Evolutionary conservation across 2,888 invertebrate species (phyloP).

Genomic region (Sphecodes monilicornis): DNA sequence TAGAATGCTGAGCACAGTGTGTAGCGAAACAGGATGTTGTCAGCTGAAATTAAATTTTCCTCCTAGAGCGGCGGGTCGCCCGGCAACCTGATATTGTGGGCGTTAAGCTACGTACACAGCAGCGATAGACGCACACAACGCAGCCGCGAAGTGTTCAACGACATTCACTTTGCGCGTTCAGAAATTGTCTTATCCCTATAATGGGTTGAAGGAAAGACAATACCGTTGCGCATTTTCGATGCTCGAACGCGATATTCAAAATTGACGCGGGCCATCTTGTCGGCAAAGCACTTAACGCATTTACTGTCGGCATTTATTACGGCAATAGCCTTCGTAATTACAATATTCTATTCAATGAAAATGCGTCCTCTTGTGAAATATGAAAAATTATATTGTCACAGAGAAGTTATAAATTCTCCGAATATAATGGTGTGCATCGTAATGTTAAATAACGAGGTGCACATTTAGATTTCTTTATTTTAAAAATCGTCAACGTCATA

Average conservation of each 20-base stretch:
- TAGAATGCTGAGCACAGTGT: conserved; percentile 74
- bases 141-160: conserved; percentile 47
- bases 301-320: not conserved
- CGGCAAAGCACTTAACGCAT: not conserved
- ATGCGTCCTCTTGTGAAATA: not conserved
- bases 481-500: too few species aligned
- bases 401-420: too few species aligned
- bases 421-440: too few species aligned
- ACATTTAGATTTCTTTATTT: too few species aligned
- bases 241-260: not conserved
- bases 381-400: not conserved
- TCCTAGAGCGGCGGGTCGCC: conserved; percentile 72
- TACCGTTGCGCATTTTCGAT: conserved; percentile 22
- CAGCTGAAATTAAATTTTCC: conserved; percentile 76
- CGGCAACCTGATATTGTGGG: conserved; percentile 72
- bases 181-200: conserved; percentile 43
- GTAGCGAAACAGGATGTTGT: conserved; percentile 74
- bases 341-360: not conserved
- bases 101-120: conserved; percentile 72
- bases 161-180: conserved; percentile 48
- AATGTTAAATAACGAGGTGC: too few species aligned
- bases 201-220: conserved; percentile 36
- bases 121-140: conserved; percentile 51
- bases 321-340: not conserved
- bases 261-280: conserved; percentile 9